These are phyloP conservation scores for Elaphurus davidianus DNA, from an alignment of 2,113 vertebrate species.

Conservation along the genomic window DNA sequence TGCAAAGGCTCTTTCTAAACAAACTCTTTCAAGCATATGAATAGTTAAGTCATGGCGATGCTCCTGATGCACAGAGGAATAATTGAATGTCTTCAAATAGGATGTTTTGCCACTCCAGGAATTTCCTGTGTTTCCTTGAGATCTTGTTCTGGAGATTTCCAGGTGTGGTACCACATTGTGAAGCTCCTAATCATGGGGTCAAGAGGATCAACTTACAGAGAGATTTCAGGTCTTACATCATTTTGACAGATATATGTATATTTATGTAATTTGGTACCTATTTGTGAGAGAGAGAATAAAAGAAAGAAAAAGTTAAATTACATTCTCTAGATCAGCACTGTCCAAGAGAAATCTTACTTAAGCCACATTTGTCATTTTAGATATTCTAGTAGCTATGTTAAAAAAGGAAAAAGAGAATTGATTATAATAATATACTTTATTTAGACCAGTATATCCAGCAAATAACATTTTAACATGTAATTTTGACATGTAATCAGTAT, in stretches of 20 bases:
- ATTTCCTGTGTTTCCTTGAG: conserved; percentile 65
- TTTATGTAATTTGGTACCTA: conserved; percentile 53
- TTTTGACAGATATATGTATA: conserved; percentile 50
- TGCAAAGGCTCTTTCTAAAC: not conserved
- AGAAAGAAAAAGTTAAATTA: conserved; percentile 2
- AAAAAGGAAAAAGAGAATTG: not conserved
- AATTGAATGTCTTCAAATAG: conserved; percentile 35
- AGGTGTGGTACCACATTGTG: conserved; percentile 60
- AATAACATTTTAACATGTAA: not conserved
- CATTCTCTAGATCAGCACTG: not conserved
- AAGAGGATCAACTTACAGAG: conserved; percentile 59
- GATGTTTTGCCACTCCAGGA: conserved; percentile 50
- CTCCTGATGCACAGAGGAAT: conserved; percentile 15
- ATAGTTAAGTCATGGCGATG: conserved; percentile 36
- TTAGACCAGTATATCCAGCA: not conserved
- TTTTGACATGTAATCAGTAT: not conserved
- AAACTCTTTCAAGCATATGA: conserved; percentile 24
- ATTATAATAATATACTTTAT: not conserved
- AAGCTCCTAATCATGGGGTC: conserved; percentile 42
- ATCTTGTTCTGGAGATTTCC: conserved; percentile 50
- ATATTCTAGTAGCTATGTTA: not conserved
- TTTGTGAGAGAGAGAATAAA: not conserved
- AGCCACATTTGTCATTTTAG: conserved; percentile 10
- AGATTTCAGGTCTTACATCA: conserved; percentile 57
- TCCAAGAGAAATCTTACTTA: not conserved